A percentile compares a stretch with the other conserved stretches of the same genome.
Evolutionary conservation across 2,113 vertebrate species (phyloP).

Genomic region (Pithys albifrons): DNA sequence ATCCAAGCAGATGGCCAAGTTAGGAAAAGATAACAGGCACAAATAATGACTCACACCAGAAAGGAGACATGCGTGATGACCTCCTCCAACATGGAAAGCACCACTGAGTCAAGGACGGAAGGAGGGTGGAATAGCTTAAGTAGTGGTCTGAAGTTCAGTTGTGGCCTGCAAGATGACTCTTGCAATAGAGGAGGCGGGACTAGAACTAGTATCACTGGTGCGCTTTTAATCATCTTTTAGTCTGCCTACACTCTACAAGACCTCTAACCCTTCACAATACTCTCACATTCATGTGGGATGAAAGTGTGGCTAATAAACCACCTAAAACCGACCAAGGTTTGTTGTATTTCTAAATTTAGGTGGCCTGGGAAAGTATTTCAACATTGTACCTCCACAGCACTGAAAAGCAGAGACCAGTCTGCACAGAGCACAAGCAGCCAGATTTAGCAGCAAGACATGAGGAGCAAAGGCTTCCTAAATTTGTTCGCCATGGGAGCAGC

Average conservation of each 20-base stretch:
- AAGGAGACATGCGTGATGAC: background rate
- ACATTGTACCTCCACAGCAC: background rate
- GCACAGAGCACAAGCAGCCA: background rate
- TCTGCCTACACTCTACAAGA: background rate
- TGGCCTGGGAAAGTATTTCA: background rate
- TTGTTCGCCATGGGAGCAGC: background rate
- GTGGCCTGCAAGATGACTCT: background rate
- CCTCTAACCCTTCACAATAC: background rate
- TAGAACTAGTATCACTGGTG: background rate
- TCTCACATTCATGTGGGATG: background rate
- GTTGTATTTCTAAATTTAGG: background rate
- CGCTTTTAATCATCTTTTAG: background rate
- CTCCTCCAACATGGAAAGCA: background rate
- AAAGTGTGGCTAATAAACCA: background rate
- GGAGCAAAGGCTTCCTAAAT: background rate
- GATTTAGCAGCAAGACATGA: background rate
- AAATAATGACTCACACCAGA: slow-evolving; percentile 3
- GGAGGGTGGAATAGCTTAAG: background rate
- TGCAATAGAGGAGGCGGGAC: background rate
- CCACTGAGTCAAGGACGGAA: background rate
- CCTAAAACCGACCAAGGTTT: background rate
- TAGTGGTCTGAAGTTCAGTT: background rate
- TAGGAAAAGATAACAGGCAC: background rate
- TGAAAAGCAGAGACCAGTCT: background rate
- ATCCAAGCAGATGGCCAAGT: background rate